Evolutionary conservation across 2,797 vertebrate genomes (phyloP), one percentile per base, ranked within the genome.

Genomic region (Miichthys miiuy): DNA sequence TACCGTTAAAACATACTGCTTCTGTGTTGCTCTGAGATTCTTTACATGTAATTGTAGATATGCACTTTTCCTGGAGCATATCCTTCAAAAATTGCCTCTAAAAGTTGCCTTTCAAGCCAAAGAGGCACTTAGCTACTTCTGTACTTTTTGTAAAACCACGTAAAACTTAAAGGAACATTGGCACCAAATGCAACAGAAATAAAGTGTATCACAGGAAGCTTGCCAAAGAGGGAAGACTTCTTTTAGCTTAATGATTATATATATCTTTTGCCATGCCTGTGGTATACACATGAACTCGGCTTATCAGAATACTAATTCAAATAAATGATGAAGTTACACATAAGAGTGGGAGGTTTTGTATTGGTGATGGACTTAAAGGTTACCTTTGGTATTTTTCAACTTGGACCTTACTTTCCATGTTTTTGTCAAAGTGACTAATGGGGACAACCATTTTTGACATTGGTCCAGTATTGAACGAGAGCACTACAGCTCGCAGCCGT

Each of bases 131-230:
- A 78, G 58, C 64, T 56, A 27, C 52, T 51, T 62, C 42, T 38
- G 1, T 67, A 42, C 75, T 21, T 70, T 81, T 66, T 73, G 57
- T 50, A 48, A 80, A 87, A 77, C 13, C 62, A 80, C 68, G 75
- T 68, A 63, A 85, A 84, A 75, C 25, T n/a, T 67, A 46, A 62
- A 67, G 48, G 50, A 77, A 66, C 41, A 51, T 25, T 85, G 83
- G 81, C 79, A 82, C 21, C 47, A 52, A 76, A 80, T 14, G 30
- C 23, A 66, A 38, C 51, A 57, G 14, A 74, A 57, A 69, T 54
- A 81, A 80, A 83, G 75, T 82, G 81, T 62, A 65, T 74, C 57
- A 55, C 72, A 68, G 68, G 58, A 85, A 65, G 34, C 48, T 69
- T 67, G 82, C 84, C 84, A 88, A 82, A 52, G 17, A 21, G 44